These are phyloP conservation scores for Chaenodraco wilsoni DNA, from an alignment of 2,797 vertebrate species.

Conservation along the genomic window DNA sequence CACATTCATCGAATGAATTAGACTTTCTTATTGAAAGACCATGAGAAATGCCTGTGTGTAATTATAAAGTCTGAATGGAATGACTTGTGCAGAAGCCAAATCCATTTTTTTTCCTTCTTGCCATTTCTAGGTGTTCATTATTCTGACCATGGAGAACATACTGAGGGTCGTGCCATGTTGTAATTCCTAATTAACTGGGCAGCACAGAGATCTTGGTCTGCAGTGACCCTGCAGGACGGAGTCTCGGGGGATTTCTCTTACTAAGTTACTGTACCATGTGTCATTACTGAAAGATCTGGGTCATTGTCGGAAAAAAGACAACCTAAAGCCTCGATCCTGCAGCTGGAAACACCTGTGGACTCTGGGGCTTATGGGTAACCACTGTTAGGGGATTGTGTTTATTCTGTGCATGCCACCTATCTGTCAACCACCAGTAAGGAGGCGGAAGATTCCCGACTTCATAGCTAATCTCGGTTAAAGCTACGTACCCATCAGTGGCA, in stretches of 20 bases:
- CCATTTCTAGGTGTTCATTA: conserved; percentile 76
- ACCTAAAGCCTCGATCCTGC: conserved; percentile 16
- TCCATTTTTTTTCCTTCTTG: background rate
- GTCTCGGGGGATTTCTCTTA: conserved; percentile 51
- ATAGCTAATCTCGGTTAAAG: conserved; percentile 63
- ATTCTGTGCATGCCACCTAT: conserved; percentile 40
- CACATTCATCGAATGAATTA: conserved; percentile 19
- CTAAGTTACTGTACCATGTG: conserved; percentile 12
- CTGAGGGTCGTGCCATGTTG: conserved; percentile 65
- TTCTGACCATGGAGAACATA: conserved; percentile 66
- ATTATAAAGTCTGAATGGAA: conserved; percentile 66
- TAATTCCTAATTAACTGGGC: conserved; percentile 79
- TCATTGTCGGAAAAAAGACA: conserved; percentile 33
- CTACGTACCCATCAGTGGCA: conserved; percentile 59
- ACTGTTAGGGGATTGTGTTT: conserved; percentile 44
- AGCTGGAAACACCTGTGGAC: conserved; percentile 56
- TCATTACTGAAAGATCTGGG: conserved; percentile 39
- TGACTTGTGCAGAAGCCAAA: conserved; percentile 52
- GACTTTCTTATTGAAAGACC: conserved; percentile 14
- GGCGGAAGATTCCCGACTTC: conserved; percentile 49
- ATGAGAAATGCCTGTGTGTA: conserved; percentile 13
- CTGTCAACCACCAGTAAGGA: conserved; percentile 51
- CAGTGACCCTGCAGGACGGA: conserved; percentile 62
- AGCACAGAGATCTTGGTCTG: conserved; percentile 63
- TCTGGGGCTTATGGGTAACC: conserved; percentile 38